phyloP scores from a whole-genome alignment of 2,797 vertebrate species.

The Catostomus latipinnis region DNA sequence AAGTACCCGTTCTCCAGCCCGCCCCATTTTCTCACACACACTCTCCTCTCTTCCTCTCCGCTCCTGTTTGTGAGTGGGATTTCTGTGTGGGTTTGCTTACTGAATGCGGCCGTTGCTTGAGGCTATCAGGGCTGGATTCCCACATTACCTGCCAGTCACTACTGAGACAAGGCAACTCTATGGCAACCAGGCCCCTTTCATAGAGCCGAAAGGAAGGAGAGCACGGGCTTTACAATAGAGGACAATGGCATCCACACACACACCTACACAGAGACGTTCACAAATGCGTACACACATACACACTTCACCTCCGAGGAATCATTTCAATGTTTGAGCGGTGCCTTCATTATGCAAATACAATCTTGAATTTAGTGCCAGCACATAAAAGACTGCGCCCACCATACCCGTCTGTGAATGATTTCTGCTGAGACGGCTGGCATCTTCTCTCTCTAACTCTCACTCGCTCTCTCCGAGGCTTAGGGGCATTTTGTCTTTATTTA shows the following conservation, averaged over 20 bases:
- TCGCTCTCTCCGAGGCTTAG: conserved; percentile 39
- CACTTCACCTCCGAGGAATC: conserved; percentile 71
- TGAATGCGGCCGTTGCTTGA: conserved; percentile 74
- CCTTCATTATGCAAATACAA: conserved; percentile 82
- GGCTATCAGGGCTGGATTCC: conserved; percentile 63
- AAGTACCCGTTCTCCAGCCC: conserved; percentile 31
- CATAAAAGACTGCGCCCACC: conserved; percentile 71
- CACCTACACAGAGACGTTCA: conserved; percentile 30
- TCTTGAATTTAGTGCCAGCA: conserved; percentile 68
- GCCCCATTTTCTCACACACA: conserved; percentile 47
- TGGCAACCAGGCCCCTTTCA: conserved; percentile 54
- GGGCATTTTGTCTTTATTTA: conserved; percentile 62
- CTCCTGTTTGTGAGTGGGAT: conserved; percentile 69
- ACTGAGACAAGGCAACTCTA: conserved; percentile 46
- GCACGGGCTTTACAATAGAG: conserved; percentile 45
- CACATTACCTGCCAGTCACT: conserved; percentile 56
- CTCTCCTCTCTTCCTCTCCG: conserved; percentile 30
- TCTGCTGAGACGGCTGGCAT: conserved; percentile 68
- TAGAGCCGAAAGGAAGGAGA: conserved; percentile 62
- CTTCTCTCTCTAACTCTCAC: conserved; percentile 33
- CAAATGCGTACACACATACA: conserved; percentile 20
- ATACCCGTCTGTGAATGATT: conserved; percentile 63
- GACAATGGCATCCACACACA: conserved; percentile 47
- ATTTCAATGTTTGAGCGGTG: conserved; percentile 74
- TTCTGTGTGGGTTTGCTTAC: conserved; percentile 63